A percentile compares a stretch with the other conserved stretches of the same genome.
phyloP scores from a whole-genome alignment of 2,113 vertebrate species.

The Corvus moneduloides region DNA sequence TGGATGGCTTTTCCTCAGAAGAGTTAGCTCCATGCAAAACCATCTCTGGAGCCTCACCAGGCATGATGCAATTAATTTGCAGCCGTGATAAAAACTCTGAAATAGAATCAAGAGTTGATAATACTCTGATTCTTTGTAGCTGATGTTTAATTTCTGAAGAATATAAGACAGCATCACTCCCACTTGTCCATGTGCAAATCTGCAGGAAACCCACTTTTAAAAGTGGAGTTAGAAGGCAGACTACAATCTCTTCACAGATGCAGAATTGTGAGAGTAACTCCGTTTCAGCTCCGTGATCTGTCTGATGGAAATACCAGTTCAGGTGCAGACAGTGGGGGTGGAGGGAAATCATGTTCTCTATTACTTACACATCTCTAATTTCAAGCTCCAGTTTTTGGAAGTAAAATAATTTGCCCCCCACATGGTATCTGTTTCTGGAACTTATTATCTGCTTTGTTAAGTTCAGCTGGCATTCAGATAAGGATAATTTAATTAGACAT shows the following conservation, averaged over 20 bases:
- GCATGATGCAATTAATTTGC: background rate
- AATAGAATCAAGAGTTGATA: background rate
- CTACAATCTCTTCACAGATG: background rate
- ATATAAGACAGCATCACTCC: background rate
- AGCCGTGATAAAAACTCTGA: background rate
- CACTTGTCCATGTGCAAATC: background rate
- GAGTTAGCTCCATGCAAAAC: background rate
- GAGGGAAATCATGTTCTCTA: conserved; percentile 64
- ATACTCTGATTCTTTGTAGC: background rate
- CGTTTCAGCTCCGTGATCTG: background rate
- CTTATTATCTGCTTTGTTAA: conserved; percentile 81
- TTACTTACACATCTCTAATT: conserved; percentile 73
- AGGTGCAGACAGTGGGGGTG: conserved; percentile 48
- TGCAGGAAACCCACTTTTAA: background rate
- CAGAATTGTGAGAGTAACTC: background rate
- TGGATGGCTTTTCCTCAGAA: background rate
- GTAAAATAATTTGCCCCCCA: conserved; percentile 76
- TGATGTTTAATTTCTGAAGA: background rate
- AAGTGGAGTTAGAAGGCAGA: background rate
- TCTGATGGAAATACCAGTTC: conserved; percentile 19
- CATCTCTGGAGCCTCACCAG: background rate
- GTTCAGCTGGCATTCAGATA: conserved; percentile 79
- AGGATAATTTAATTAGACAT: conserved; percentile 80
- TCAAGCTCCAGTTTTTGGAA: conserved; percentile 72
- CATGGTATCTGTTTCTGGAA: conserved; percentile 77